Evolutionary conservation across 2,888 invertebrate genomes (phyloP), one percentile per base, ranked within the genome.

Genomic region (Dermolepida albohirtum): DNA sequence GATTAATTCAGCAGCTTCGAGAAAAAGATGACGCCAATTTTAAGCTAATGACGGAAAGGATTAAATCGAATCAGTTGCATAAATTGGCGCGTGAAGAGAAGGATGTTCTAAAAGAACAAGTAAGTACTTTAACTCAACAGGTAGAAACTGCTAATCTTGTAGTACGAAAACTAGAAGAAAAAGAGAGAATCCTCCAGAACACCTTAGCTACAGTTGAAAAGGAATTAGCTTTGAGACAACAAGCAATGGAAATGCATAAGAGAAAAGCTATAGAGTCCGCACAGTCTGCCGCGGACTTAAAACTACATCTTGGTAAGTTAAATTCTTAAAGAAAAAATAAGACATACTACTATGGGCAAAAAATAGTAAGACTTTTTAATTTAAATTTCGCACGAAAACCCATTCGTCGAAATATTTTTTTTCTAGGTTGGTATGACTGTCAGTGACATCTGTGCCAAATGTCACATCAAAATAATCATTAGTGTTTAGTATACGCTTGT

Each of bases 11-110:
- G 76, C 98, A 98, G 82, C 84, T 99, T 67, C 86, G 97, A 1
- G 98, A 98, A 82, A 98, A 98, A 78, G 97, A 97, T 78, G 98
- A 98, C 80, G 97, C 98, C 4, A 98, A 99, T 84, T 97, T 99
- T 83, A 98, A 98, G 83, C 88, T 98, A 5, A 98, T 99, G 97
- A 96, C 97, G 0, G 98, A 98, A 83, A 84, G 97, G 64, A 97
- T 97, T 70, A 96, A 97, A 82, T 93, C 96, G 4, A 97, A 97
- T 84, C 97, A 98, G 78, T 88, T 97, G 76, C 96, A 97, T 80
- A 98, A 98, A 81, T 84, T 98, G 76, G 88, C 97, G 34, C 85
- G 96, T 5, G 98, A 98, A 80, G 98, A 98, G 83, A 96, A 97
- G 79, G 96, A 97, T 77, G 89, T 96, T 73, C 82, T 98, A 11